A percentile compares a stretch with the other conserved stretches of the same genome.
Evolutionary conservation across 2,113 vertebrate species (phyloP).

Genomic region (Mystacornis crossleyi): DNA sequence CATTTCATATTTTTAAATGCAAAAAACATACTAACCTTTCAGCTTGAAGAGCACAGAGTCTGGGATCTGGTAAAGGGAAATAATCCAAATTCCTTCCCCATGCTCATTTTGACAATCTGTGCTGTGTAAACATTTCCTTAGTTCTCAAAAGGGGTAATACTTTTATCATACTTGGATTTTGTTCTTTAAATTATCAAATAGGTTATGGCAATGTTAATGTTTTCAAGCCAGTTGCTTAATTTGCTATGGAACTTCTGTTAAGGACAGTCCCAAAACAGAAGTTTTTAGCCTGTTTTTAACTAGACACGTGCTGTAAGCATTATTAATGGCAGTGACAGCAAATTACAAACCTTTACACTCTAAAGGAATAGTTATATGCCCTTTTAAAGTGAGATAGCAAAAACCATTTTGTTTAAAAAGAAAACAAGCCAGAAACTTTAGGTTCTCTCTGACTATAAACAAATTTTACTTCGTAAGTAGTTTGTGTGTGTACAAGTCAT

Average conservation of each 20-base stretch:
- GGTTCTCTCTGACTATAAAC: background rate
- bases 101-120: background rate
- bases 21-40: background rate
- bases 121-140: background rate
- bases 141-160: background rate
- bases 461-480: rapidly evolving
- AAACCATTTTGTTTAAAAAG: background rate
- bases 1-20: background rate
- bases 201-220: background rate
- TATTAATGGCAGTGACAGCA: background rate
- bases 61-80: background rate
- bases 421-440: background rate
- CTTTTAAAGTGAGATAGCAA: background rate
- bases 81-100: background rate
- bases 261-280: background rate
- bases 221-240: background rate
- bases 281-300: background rate
- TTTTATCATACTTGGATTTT: background rate
- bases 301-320: background rate
- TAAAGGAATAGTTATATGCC: background rate
- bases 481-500: background rate
- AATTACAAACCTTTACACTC: background rate
- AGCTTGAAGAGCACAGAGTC: background rate
- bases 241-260: background rate
- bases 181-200: background rate